Evolutionary conservation across 2,113 vertebrate genomes (phyloP), one percentile per base, ranked within the genome.

Genomic region (Panthera uncia): DNA sequence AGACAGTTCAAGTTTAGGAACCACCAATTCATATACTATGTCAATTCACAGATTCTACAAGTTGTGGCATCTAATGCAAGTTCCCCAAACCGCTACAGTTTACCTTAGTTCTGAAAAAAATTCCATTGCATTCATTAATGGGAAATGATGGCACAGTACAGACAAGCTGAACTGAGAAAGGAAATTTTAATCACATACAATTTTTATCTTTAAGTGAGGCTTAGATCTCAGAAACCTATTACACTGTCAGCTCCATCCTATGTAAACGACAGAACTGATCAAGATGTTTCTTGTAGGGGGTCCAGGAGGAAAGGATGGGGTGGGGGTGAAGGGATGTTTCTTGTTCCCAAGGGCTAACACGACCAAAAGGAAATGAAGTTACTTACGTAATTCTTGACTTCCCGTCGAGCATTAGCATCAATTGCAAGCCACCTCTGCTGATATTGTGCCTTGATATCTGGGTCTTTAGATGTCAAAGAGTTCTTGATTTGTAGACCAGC

Each of bases 401-500:
- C 99, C 78, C 99, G 97, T 91, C 99, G 99, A 21, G 99, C 99
- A 45, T 99, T 99, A 98, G 98, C 98, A 95, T 99, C 99, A 98
- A 99, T 99, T 97, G 99, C 99, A 33, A 99, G 99, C 99, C 99
- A 99, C 98, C 99, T 98, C 98, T 99, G 99, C 97, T 99, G 99
- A 98, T 99, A 99, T 81, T 99, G 99, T 0, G 99, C 98, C 98
- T 99, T 99, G 82, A 99, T 99, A 41, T 99, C 99, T 0, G 99
- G 99, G 84, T 99, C 99, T 99, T 99, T 99, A 88, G 99, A 99
- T 0, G 99, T 99, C 98, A 99, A 98, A 0, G 99, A 99, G 98
- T 99, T 99, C 99, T 99, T 99, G 98, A 99, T 99, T 99, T 99
- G 99, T 97, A 99, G 98, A 19, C 99, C 99, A 0, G 99, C 99